Evolutionary conservation across 2,797 vertebrate species (phyloP), one percentile per base, ranked within the genome.

Genomic region (Molothrus ater): DNA sequence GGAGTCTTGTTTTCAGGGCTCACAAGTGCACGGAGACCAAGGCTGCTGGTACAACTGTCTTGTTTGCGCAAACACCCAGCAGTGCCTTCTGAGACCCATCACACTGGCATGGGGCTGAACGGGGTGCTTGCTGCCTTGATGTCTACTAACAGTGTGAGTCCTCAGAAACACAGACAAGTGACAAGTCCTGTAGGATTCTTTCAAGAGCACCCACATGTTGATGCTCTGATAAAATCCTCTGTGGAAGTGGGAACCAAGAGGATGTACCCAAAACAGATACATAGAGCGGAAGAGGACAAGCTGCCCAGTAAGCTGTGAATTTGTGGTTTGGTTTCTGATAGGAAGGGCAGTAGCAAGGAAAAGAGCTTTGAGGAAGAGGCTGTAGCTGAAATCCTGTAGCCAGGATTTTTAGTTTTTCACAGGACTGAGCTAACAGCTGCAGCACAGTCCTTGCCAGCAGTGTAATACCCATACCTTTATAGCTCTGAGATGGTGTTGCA

Each of bases 31-130:
- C 3, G 11, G 51, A 64, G 36, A 31, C 50, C 42, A 65, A 32
- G 19, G 13, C 42, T 79, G 31, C 20, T 66, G 45, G 32, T 15
- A 1, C 26, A 74, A 15, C 38, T 57, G 4, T 42, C 24, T 65
- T 68, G 13, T 34, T 80, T 59, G 73, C 43, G 11, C 17, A 72
- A 79, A 42, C 21, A 80, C 31, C 19, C 34, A 29, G 6, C 34
- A 57, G 32, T 63, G 59, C n/a, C 36, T 74, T 81, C 66, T 75
- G 31, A 92, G 28, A n/a, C 19, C 18, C 25, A 9, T 80, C 47
- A 43, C 31, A 9, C 18, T 57, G 34, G 6, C 31, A 9, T 0
- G 0, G 69, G 40, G 24, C 80, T 53, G 25, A 84, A 43, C 11
- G 25, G 26, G 2, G 4, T 84, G 36, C 13, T 54, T 45, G 45